Evolutionary conservation across 92 coral and sea anemone species (phyloP).

Genomic region (Zoanthus solanderi): DNA sequence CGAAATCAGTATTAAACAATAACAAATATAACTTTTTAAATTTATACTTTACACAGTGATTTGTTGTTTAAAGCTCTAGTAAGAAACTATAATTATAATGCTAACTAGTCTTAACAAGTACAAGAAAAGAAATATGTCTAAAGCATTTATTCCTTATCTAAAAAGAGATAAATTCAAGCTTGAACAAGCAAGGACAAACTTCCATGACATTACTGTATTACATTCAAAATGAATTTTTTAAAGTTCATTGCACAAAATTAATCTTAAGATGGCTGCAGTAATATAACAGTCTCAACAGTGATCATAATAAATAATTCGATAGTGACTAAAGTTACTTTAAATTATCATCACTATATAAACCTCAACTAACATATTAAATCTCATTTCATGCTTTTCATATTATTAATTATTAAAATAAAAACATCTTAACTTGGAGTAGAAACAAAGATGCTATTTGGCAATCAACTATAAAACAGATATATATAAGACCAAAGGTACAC

Average conservation of each 20-base stretch:
- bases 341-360: background rate
- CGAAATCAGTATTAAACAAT: too few species aligned
- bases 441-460: slow-evolving; percentile 17
- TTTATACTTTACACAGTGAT: too few species aligned
- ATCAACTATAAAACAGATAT: background rate
- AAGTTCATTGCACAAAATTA: too few species aligned
- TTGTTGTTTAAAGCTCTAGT: too few species aligned
- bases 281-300: background rate
- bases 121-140: too few species aligned
- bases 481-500: slow-evolving; percentile 11
- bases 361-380: background rate
- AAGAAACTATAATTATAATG: too few species aligned
- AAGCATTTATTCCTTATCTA: too few species aligned
- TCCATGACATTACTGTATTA: background rate
- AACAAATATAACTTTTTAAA: too few species aligned
- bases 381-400: background rate
- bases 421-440: slow-evolving; percentile 16
- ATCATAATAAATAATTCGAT: background rate
- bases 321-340: background rate
- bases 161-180: too few species aligned
- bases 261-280: background rate
- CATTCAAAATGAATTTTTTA: slow-evolving; percentile 1
- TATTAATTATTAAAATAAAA: slow-evolving; percentile 7
- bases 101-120: too few species aligned
- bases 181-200: too few species aligned